Percentiles rank a stretch among this genome's conserved stretches.
Evolutionary conservation across 2,113 vertebrate genomes (phyloP).

Genomic region (Labeo rohita): DNA sequence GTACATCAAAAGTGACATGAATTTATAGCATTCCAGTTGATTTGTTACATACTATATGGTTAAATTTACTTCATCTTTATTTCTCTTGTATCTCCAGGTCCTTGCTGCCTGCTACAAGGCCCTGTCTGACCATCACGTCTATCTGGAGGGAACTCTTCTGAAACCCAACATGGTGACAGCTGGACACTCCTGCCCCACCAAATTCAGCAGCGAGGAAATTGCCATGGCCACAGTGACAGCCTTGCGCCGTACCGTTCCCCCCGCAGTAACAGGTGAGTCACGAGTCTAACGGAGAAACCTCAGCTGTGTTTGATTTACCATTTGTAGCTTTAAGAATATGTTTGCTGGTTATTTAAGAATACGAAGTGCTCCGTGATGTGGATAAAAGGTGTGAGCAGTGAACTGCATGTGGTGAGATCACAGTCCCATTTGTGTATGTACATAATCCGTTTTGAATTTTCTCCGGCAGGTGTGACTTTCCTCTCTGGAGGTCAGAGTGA

Average conservation of each 20-base stretch:
- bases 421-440: background rate
- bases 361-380: background rate
- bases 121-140: slow-evolving; percentile 94
- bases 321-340: background rate
- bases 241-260: slow-evolving; percentile 93
- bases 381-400: background rate
- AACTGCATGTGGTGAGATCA: background rate
- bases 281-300: background rate
- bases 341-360: background rate
- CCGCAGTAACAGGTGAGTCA: slow-evolving; percentile 87
- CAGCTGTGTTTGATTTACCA: background rate
- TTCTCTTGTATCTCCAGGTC: slow-evolving; percentile 75
- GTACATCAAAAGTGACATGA: slow-evolving; percentile 67
- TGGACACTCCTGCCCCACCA: slow-evolving; percentile 90
- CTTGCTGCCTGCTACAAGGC: slow-evolving; percentile 95
- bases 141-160: slow-evolving; percentile 94
- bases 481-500: slow-evolving; percentile 97
- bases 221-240: slow-evolving; percentile 96
- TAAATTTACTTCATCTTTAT: background rate
- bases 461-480: slow-evolving; percentile 90
- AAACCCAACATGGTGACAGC: slow-evolving; percentile 99
- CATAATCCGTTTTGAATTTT: background rate
- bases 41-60: too few species aligned
- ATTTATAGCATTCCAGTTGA: background rate
- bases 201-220: slow-evolving; percentile 86